Base-by-base conservation (phyloP, 1,140 invertebrate species). In the Cydia splendana region DNA sequence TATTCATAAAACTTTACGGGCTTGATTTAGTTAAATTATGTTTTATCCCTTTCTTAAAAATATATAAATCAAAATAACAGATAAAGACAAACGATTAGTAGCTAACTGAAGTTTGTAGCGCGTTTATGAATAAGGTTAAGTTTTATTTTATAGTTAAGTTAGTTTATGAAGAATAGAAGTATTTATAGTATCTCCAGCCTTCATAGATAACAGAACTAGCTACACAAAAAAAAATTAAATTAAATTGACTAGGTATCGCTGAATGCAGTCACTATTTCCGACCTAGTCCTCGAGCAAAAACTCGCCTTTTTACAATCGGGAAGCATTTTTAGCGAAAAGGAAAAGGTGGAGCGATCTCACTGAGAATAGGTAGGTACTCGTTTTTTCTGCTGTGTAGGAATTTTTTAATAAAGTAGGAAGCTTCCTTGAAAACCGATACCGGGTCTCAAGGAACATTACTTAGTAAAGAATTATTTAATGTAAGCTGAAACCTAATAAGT, bases 311-410 rank as follows among this genome's bases (percentile, higher is more conserved):
- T 57, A 51, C 15, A 18, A 62, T 62, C 6, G 20, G 9, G 20
- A 62, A 62, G 18, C 57, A 10, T n/a, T 62, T 62, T 62, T 24
- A 20, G 53, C 6, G n/a, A 62, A 62, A 62, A 62, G 57, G 57
- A 62, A 62, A 62, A 62, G 57, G 20, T 62, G 57, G 9, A 57
- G 5, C 53, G 53, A 51, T 51, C n/a, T 57, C 3, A 7, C 57
- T 12, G 2, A 62, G 57, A 62, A 62, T 62, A 24, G 24, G 24
- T 0, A 24, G 24, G 24, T 24, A 62, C 51, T 53, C 15, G 57
- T 62, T 62, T 7, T 62, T 62, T 62, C 57, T 24, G 20, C 5
- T 4, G 10, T 62, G 18, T 24, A 24, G 57, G 57, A 62, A 62
- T 62, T 24, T 62, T 42, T 62, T 24, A 62, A 62, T 62, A 62